Base-by-base conservation (phyloP, 92 coral and sea anemone genomes). In the Pocillopora grandis region DNA sequence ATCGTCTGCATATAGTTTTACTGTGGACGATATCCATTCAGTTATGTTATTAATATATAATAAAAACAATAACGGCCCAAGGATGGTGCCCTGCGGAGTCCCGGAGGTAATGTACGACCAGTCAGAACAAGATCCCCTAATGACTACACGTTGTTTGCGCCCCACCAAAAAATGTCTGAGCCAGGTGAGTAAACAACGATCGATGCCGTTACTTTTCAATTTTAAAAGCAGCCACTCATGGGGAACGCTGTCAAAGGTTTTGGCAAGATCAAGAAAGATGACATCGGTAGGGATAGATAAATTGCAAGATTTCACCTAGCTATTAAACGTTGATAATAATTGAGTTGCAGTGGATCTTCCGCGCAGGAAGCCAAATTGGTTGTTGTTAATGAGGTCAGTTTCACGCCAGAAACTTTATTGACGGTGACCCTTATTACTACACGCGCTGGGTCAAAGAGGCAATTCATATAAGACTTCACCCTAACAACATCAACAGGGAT, bases 1-100 rank as follows among this genome's bases (percentile, higher is more conserved):
- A 62, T 87, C 86, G 57, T 87, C 76, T 5, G 76, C 90, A 76
- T 79, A 81, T 17, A 77, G 84, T 78, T 75, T 73, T 4, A 77
- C 78, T 2, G 63, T 63, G 20, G 84, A 77, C 62, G 59, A 83
- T 59, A 76, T 16, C 8, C 61, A 74, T 42, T 74, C 61, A 19
- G 78, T 74, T 74, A 74, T 74, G 61, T 74, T 61, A 48, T 74
- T 74, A 27, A 18, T 55, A 61, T 70, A 70, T 9, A 70, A 16
- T 70, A 70, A 70, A 14, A 70, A 70, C 37, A 70, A 70, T 70
- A 75, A 55, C 1, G 79, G 79, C 64, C 79, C 79, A 19, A 75
- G 64, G 64, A 58, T 75, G 79, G 79, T 55, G 31, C 79, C 79
- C 35, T 75, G 79, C 52, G 79, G 79, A 12, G 64, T 75, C 6